Percentiles rank a stretch among this genome's conserved stretches.
Conservation (phyloP, 2,113 vertebrate species). For the Silurus glanis region DNA sequence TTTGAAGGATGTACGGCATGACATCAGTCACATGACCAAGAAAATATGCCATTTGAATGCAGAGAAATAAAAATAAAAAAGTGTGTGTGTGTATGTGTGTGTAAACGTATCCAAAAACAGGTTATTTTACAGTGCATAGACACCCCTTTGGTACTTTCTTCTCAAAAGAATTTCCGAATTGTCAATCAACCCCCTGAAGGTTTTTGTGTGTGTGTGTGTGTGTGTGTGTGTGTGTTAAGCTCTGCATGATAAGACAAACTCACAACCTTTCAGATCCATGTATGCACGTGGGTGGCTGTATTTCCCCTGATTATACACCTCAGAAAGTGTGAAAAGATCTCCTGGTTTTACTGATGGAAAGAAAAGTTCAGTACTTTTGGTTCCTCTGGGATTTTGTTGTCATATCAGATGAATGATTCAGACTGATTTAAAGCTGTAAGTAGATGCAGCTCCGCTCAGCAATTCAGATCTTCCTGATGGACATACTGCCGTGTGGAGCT, state of each 20-base stretch:
- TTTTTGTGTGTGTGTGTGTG: no score
- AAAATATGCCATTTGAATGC: no score
- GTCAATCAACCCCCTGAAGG: background rate
- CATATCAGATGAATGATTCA: no score
- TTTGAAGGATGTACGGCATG: no score
- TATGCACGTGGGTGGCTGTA: background rate
- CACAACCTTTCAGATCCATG: background rate
- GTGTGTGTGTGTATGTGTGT: background rate
- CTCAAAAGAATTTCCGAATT: background rate
- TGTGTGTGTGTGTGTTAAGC: background rate
- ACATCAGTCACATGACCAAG: no score
- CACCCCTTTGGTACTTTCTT: no score
- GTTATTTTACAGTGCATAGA: background rate
- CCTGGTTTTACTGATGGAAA: no score
- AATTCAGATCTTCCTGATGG: background rate
- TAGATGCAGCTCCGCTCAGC: no score
- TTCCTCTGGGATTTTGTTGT: no score
- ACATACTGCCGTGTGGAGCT: background rate
- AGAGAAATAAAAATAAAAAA: no score
- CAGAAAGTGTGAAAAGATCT: background rate
- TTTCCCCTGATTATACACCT: background rate
- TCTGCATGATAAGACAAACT: background rate
- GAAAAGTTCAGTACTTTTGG: no score
- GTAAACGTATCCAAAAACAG: background rate
- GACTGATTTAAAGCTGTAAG: no score